Evolutionary conservation across 64 coral and sea anemone genomes (phyloP), one percentile per base, ranked within the genome.

Genomic region (Hydrozoanthus tunicans): DNA sequence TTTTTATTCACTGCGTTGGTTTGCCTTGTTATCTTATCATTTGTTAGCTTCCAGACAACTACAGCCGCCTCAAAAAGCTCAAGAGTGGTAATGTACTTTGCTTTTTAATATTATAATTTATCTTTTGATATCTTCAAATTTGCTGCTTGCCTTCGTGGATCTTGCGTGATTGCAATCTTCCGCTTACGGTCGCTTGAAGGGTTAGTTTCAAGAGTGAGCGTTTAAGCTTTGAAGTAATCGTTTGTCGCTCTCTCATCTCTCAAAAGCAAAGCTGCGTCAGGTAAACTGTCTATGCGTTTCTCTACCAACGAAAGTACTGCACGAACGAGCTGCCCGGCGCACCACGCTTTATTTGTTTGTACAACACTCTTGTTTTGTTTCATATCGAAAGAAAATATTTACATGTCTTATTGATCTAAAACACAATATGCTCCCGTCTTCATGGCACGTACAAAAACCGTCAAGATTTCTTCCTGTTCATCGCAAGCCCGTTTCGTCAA

Each of bases 51-150:
- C 84, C 84, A 88, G 26, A 24, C 68, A 1, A 27, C 84, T 5
- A 88, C 84, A 27, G 69, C 84, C 6, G 69, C 66, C 43, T 73
- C 84, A 7, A 88, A 73, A 56, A 58, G 68, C 9, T 70, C 66
- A 14, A 74, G 84, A 75, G 59, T 67, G 84, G 84, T 88, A 88
- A 61, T 5, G 84, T 88, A 59, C 15, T n/a, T 53, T 6, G 11
- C 13, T 59, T 60, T 88, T 11, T 58, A 60, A 26, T 51, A 15
- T 43, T 2, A 43, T 43, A 43, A 43, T 43, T 43, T 43, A 43
- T 43, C 32, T 43, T 43, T 43, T 43, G 32, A 43, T 43, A 32
- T 51, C 14, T 51, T 59, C 43, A 23, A 32, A 81, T 11, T 5
- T 62, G 32, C 58, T 60, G 57, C 9, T 53, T 62, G 9, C 25